A percentile compares a stretch with the other conserved stretches of the same genome.
phyloP scores from a whole-genome alignment of 2,113 vertebrate species.

The Nannobrachium achirus region DNA sequence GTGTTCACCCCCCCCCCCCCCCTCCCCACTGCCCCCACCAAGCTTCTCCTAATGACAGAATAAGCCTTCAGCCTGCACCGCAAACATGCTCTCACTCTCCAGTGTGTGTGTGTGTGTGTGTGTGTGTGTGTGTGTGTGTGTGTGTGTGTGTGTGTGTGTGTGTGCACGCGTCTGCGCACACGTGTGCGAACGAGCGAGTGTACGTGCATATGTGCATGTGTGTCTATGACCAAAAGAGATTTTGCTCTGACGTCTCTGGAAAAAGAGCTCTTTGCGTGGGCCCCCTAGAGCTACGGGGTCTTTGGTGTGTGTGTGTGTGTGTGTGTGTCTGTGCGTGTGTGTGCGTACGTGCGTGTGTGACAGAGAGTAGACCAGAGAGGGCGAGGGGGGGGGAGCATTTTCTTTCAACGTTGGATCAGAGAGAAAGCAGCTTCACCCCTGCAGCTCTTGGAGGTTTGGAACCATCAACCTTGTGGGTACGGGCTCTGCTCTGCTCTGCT shows the following conservation, averaged over 20 bases:
- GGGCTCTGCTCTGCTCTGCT: no score
- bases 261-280: conserved; percentile 39
- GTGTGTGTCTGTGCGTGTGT: background rate
- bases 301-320: conserved; percentile 13
- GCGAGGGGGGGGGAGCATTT: background rate
- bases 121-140: background rate
- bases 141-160: conserved; percentile 5
- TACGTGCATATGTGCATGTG: background rate
- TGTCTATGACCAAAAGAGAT: conserved; percentile 31
- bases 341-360: background rate
- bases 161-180: conserved; percentile 17
- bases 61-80: conserved; percentile 57
- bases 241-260: conserved; percentile 57
- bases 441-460: background rate
- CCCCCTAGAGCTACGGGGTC: conserved; percentile 15
- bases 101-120: conserved; percentile 20
- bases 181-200: conserved; percentile 15
- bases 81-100: conserved; percentile 43
- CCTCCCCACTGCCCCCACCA: conserved; percentile 55
- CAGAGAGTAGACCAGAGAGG: background rate
- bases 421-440: background rate
- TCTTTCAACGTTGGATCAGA: conserved; percentile 1
- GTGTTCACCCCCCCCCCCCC: no score
- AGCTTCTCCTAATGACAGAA: conserved; percentile 62
- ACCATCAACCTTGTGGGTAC: background rate